Evolutionary conservation across 2,888 invertebrate genomes (phyloP).

Genomic region (Nymphalis urticae): DNA sequence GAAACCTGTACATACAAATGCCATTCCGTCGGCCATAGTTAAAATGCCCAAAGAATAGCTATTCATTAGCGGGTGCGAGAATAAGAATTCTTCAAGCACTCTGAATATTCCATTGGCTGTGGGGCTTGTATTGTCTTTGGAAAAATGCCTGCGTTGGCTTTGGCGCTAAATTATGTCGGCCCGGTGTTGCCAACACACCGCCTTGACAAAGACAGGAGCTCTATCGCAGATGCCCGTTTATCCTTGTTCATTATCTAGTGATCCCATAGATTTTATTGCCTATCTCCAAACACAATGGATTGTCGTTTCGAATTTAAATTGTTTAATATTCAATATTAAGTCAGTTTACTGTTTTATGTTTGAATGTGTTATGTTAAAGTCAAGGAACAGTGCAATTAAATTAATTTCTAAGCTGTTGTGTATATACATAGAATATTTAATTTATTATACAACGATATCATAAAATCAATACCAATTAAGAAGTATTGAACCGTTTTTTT

Average conservation of each 20-base stretch:
- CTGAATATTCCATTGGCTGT: constrained; percentile 75
- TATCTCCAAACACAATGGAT: constrained; percentile 51
- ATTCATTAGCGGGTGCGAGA: constrained; percentile 82
- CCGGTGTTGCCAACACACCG: constrained; percentile 55
- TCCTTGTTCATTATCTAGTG: constrained; percentile 68
- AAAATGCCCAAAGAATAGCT: constrained; percentile 81
- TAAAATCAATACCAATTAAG: constrained; percentile 12
- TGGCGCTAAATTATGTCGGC: constrained; percentile 74
- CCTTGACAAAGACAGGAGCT: constrained; percentile 52
- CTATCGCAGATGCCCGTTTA: constrained; percentile 50
- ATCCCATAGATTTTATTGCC: constrained; percentile 58
- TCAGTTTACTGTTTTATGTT: constrained; percentile 35
- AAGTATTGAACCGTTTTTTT: constrained; percentile 1
- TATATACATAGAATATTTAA: constrained; percentile 16
- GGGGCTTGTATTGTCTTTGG: constrained; percentile 77
- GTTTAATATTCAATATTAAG: constrained; percentile 40
- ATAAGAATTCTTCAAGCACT: constrained; percentile 79
- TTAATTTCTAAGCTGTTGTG: constrained; percentile 26
- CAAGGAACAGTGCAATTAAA: constrained; percentile 32
- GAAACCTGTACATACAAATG: constrained; percentile 79
- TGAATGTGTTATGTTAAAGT: constrained; percentile 24
- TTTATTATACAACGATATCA: constrained; percentile 21
- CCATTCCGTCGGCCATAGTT: constrained; percentile 80
- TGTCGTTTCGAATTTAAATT: constrained; percentile 41
- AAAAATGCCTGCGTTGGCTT: constrained; percentile 70